Conservation (phyloP, 2,888 invertebrate species). For the Ptilodon capucinus region DNA sequence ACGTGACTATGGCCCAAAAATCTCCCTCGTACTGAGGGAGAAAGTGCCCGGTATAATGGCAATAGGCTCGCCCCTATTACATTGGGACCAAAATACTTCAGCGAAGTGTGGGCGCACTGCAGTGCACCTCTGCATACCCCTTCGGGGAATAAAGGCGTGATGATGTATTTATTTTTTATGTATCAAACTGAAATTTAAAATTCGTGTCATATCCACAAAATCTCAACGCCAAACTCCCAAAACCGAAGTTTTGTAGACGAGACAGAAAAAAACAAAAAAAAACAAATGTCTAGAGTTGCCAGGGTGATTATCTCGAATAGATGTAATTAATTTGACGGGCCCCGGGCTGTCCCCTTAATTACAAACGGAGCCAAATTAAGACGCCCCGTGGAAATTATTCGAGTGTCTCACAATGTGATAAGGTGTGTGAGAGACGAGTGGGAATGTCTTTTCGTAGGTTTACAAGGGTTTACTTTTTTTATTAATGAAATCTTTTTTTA, state of each 20-base stretch:
- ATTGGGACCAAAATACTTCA: too few species aligned
- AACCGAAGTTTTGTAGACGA: slow-evolving; percentile 6
- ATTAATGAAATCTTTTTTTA: too few species aligned
- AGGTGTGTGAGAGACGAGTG: slow-evolving; percentile 1
- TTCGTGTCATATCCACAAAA: background rate
- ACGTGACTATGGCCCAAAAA: too few species aligned
- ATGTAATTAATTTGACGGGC: slow-evolving; percentile 52
- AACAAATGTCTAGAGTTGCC: slow-evolving; percentile 39
- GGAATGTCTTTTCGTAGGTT: background rate
- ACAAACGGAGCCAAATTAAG: slow-evolving; percentile 44
- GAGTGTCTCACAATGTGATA: slow-evolving; percentile 16
- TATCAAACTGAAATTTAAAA: too few species aligned
- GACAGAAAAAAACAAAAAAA: slow-evolving; percentile 25
- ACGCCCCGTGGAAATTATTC: slow-evolving; percentile 23
- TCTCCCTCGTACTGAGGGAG: too few species aligned
- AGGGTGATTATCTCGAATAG: slow-evolving; percentile 49
- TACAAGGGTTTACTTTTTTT: too few species aligned
- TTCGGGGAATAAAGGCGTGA: too few species aligned
- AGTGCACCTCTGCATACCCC: too few species aligned
- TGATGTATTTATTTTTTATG: too few species aligned
- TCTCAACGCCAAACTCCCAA: slow-evolving; percentile 8
- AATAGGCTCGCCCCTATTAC: too few species aligned
- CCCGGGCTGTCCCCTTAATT: slow-evolving; percentile 39
- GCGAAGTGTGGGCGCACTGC: too few species aligned
- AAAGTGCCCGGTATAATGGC: too few species aligned